These are phyloP conservation scores for Caenorhabditis angaria DNA, from an alignment of 2,888 invertebrate genomes.

Conservation along the genomic window DNA sequence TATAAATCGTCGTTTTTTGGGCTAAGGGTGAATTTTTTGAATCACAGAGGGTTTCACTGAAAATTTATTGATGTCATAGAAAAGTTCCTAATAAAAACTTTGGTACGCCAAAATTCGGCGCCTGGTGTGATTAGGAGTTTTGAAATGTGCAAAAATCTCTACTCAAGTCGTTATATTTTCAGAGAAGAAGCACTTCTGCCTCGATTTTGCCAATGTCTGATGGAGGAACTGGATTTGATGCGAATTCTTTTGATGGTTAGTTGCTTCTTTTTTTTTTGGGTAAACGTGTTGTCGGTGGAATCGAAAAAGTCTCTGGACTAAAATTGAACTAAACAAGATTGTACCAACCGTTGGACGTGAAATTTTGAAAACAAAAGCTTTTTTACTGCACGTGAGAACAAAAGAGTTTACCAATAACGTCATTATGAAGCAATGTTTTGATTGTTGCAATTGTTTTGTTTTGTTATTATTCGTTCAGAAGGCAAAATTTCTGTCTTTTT, in stretches of 20 bases:
- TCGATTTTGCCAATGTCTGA: conserved; percentile 27
- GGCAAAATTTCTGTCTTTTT: too few species aligned
- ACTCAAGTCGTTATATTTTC: conserved; percentile 7
- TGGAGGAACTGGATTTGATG: conserved; percentile 6
- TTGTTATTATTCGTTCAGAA: too few species aligned
- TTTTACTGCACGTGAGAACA: too few species aligned
- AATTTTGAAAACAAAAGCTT: too few species aligned
- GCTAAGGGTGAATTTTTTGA: neutral
- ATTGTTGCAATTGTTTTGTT: too few species aligned
- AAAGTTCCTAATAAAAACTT: too few species aligned
- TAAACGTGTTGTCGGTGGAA: neutral
- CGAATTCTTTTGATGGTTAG: conserved; percentile 13
- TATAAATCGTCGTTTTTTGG: neutral
- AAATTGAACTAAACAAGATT: conserved; percentile 9
- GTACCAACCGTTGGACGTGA: too few species aligned
- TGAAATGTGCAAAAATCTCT: neutral
- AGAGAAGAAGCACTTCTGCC: conserved; percentile 41
- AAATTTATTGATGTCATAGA: too few species aligned
- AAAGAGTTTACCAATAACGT: too few species aligned
- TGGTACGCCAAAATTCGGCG: too few species aligned
- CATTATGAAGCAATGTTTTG: too few species aligned
- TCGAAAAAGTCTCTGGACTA: neutral
- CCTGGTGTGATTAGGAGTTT: too few species aligned
- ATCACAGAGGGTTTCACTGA: neutral
- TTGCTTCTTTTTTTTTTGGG: neutral